These are phyloP conservation scores for Drosophila borealis DNA, from an alignment of 2,888 invertebrate genomes.

Conservation along the genomic window DNA sequence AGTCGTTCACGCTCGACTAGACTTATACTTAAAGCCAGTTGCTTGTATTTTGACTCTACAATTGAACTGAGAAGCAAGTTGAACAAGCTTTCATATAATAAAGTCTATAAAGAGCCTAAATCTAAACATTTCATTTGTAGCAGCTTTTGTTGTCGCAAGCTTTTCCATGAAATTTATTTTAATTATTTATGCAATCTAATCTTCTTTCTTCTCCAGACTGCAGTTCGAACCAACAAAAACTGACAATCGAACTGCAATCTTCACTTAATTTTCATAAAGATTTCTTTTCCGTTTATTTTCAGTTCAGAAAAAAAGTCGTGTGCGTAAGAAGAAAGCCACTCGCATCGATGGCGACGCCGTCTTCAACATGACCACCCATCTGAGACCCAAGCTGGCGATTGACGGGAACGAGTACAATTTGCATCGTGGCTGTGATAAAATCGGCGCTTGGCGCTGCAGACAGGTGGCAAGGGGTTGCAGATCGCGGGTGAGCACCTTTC, in stretches of 20 bases:
- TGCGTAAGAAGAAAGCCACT: too few species aligned
- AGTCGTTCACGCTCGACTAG: too few species aligned
- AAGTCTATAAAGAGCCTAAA: conserved; percentile 4
- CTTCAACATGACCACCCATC: background rate
- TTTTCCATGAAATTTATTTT: too few species aligned
- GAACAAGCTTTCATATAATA: conserved; percentile 15
- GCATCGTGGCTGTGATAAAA: too few species aligned
- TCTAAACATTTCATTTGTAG: conserved; percentile 5
- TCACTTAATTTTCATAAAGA: background rate
- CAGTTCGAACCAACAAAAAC: too few species aligned
- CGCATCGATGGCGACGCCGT: background rate
- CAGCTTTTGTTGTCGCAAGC: background rate
- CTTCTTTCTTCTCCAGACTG: too few species aligned
- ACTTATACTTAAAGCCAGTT: too few species aligned
- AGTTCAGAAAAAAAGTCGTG: background rate
- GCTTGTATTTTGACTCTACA: too few species aligned
- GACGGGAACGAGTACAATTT: background rate
- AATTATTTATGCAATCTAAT: too few species aligned
- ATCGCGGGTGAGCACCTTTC: background rate
- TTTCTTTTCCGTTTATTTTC: background rate
- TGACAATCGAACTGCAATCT: background rate
- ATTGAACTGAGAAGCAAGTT: background rate
- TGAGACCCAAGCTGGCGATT: background rate
- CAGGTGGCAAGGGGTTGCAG: background rate
- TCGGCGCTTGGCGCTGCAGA: background rate